These are phyloP conservation scores for Cerastis leucographa DNA, from an alignment of 2,888 invertebrate genomes.

Conservation along the genomic window DNA sequence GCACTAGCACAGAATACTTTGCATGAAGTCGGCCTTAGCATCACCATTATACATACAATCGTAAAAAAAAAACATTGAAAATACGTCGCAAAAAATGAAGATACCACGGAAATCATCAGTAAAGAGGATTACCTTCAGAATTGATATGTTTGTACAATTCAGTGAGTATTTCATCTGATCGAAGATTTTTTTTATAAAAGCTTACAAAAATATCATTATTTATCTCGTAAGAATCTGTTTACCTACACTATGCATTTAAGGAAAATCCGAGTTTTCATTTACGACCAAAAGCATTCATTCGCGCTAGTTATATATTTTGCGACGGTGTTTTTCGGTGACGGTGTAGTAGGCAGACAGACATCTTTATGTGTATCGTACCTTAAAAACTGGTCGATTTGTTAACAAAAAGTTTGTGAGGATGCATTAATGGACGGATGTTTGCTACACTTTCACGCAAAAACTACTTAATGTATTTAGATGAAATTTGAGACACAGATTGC, in stretches of 20 bases:
- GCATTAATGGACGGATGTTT: too few relatives aligned
- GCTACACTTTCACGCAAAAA: background rate
- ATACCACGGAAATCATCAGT: constrained; percentile 1
- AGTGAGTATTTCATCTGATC: constrained; percentile 16
- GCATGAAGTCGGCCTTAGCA: background rate
- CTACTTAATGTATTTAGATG: background rate
- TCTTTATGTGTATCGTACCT: too few relatives aligned
- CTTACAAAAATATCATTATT: constrained; percentile 1
- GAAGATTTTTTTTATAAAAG: constrained; percentile 5
- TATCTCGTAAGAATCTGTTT: background rate
- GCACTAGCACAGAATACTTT: background rate
- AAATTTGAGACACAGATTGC: background rate
- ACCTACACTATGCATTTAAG: background rate
- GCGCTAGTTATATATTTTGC: background rate
- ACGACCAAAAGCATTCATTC: background rate
- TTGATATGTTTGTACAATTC: constrained; percentile 41
- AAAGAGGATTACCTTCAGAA: constrained; percentile 43
- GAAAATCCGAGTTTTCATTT: background rate
- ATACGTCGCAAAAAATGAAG: background rate
- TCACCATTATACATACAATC: too few relatives aligned
- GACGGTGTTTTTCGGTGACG: too few relatives aligned
- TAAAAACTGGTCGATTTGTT: too few relatives aligned
- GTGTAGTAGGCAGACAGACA: too few relatives aligned
- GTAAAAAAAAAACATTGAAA: constrained; percentile 6
- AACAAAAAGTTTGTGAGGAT: too few relatives aligned